Percentiles rank a stretch among this genome's conserved stretches.
These are phyloP conservation scores for Serranochromis macrocephalus DNA, from an alignment of 2,113 vertebrate species.

Conservation along the genomic window DNA sequence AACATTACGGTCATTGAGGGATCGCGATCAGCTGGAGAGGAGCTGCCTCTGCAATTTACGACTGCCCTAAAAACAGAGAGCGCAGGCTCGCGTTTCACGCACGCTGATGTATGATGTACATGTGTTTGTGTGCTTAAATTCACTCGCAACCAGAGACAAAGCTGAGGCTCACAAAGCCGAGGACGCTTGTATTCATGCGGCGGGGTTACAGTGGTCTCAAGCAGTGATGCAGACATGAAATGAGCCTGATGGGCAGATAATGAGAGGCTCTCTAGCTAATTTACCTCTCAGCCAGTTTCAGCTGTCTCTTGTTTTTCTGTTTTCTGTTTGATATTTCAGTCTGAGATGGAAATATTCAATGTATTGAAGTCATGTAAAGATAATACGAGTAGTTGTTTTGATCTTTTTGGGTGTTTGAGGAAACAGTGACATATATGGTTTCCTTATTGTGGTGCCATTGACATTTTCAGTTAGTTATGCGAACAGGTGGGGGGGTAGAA, in stretches of 20 bases:
- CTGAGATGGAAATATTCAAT: not conserved
- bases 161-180: not conserved
- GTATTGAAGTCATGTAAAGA: not conserved
- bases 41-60: slow-evolving; percentile 55
- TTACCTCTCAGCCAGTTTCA: not conserved
- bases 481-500: not conserved
- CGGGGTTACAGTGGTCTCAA: not conserved
- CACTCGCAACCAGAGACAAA: not conserved
- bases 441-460: fast-evolving
- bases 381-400: not conserved
- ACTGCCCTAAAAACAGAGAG: slow-evolving; percentile 33
- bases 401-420: not conserved
- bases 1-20: slow-evolving; percentile 57
- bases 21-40: slow-evolving; percentile 43
- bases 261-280: not conserved
- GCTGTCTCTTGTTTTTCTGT: not conserved
- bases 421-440: not conserved
- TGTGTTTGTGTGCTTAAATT: not conserved
- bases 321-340: not conserved
- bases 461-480: not conserved
- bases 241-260: not conserved
- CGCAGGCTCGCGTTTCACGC: slow-evolving; percentile 11
- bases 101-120: not conserved
- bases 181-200: not conserved
- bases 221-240: not conserved